Evolutionary conservation across 1,140 invertebrate genomes (phyloP).

Genomic region (Caenorhabditis brenneri): DNA sequence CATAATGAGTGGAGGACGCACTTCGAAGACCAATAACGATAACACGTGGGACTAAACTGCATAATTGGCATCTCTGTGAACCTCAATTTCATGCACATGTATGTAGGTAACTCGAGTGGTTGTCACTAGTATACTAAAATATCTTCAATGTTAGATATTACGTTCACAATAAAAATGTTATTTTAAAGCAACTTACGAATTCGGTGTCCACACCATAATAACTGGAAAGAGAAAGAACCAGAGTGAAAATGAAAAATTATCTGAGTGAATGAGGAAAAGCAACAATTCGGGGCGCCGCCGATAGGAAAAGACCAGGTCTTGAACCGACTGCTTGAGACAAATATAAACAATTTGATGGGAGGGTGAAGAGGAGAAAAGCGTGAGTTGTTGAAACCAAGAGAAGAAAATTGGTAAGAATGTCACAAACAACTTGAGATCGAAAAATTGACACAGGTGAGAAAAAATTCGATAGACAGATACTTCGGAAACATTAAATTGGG

Average conservation of each 20-base stretch:
- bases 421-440: neutral
- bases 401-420: neutral
- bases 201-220: neutral
- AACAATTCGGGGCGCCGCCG: conserved; percentile 16
- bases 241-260: neutral
- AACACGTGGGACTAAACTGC: no score
- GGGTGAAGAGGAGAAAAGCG: neutral
- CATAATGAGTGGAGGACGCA: no score
- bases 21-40: no score
- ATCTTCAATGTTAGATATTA: no score
- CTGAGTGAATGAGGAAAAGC: neutral
- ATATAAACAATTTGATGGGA: conserved; percentile 34
- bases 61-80: no score
- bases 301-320: conserved; percentile 14
- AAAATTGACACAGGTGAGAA: neutral
- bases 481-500: no score
- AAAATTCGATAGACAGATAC: neutral
- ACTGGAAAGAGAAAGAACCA: neutral
- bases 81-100: no score
- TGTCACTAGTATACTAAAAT: no score
- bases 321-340: conserved; percentile 25
- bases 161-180: no score
- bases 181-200: neutral
- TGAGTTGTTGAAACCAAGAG: neutral
- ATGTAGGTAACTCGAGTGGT: no score